These are phyloP conservation scores for Ophioninae sp. DNA, from an alignment of 2,888 invertebrate genomes.

Conservation along the genomic window DNA sequence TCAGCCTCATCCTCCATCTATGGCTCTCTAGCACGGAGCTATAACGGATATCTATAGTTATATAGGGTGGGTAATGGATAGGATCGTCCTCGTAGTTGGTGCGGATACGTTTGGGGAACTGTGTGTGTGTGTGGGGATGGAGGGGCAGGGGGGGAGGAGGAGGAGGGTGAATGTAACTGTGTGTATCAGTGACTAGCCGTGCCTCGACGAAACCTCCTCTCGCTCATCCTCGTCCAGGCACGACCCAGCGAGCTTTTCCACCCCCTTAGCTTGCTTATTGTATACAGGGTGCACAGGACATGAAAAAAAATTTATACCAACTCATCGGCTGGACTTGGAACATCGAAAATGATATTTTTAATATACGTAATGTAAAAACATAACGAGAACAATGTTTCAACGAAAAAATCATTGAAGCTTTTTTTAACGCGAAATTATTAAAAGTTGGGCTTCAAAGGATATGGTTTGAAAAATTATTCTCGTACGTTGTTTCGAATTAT, in stretches of 20 bases:
- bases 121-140: slow-evolving; percentile 10
- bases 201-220: slow-evolving; percentile 57
- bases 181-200: slow-evolving; percentile 28
- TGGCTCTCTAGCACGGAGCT: slow-evolving; percentile 56
- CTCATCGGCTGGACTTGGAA: background rate
- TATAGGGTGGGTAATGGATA: slow-evolving; percentile 23
- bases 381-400: no score
- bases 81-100: slow-evolving; percentile 32
- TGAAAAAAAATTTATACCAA: background rate
- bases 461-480: no score
- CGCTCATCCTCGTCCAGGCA: slow-evolving; percentile 68
- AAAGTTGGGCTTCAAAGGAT: no score
- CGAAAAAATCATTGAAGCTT: no score
- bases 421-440: no score
- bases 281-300: background rate
- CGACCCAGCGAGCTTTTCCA: slow-evolving; percentile 62
- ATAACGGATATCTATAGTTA: slow-evolving; percentile 22
- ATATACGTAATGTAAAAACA: no score
- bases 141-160: no score
- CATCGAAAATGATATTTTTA: no score
- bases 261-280: slow-evolving; percentile 33
- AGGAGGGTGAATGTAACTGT: no score
- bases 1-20: slow-evolving; percentile 65
- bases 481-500: no score
- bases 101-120: slow-evolving; percentile 8